Conservation (phyloP, 2,888 invertebrate genomes). For the Diaprepes abbreviatus region DNA sequence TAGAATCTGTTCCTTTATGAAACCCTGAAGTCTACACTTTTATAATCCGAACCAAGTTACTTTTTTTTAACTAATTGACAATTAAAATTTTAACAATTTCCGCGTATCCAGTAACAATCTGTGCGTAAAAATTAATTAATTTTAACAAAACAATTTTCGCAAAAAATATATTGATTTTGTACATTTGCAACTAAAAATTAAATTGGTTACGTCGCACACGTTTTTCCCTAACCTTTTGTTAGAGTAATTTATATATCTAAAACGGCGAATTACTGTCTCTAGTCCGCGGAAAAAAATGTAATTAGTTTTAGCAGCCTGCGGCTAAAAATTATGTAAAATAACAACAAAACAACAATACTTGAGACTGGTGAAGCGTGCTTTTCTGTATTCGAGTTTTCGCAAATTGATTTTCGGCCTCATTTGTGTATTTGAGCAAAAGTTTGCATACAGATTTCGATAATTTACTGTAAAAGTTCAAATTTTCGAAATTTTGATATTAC, state of each 20-base stretch:
- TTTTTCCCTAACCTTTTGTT: conserved; percentile 9
- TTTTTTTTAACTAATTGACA: too few relatives aligned
- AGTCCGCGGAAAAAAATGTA: background rate
- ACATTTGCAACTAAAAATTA: conserved; percentile 3
- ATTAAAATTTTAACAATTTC: conserved; percentile 3
- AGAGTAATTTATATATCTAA: background rate
- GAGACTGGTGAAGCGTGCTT: conserved; percentile 17
- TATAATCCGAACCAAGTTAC: too few relatives aligned
- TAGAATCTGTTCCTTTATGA: too few relatives aligned
- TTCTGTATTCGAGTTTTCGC: conserved; percentile 1
- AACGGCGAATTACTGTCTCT: conserved; percentile 1
- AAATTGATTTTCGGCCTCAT: background rate
- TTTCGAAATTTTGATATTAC: too few relatives aligned
- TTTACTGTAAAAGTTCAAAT: too few relatives aligned
- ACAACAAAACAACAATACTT: conserved; percentile 19
- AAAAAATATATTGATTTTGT: conserved; percentile 3
- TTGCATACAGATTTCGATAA: too few relatives aligned
- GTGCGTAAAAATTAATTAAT: background rate
- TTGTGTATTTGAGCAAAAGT: too few relatives aligned
- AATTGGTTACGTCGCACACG: conserved; percentile 2
- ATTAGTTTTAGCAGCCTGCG: conserved; percentile 20
- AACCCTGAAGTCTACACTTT: too few relatives aligned
- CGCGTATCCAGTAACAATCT: background rate
- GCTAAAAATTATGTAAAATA: conserved; percentile 20
- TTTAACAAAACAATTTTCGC: background rate